phyloP scores from a whole-genome alignment of 1,140 invertebrate genomes.

The Pogonomyrmex californicus region DNA sequence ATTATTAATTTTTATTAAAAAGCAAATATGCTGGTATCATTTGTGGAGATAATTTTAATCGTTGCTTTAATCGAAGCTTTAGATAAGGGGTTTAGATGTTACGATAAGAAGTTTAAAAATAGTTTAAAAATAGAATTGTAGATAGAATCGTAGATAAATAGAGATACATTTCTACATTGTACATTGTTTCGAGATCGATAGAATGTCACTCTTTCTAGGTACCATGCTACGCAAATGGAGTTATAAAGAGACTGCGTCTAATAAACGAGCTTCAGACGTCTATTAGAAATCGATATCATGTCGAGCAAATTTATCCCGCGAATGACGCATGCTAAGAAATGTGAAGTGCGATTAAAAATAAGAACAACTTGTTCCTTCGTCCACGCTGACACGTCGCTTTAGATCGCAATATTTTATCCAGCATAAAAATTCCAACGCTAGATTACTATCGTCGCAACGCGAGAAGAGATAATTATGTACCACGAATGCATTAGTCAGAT shows the following conservation, averaged over 20 bases:
- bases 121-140: not conserved
- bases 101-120: not conserved
- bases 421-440: not conserved
- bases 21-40: not conserved
- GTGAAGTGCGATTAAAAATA: constrained; percentile 59
- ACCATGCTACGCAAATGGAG: constrained; percentile 51
- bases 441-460: not conserved
- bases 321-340: constrained; percentile 63
- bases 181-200: constrained; percentile 39
- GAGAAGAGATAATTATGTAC: not conserved
- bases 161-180: not conserved
- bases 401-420: constrained; percentile 21
- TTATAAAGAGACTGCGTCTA: constrained; percentile 50
- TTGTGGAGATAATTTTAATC: not conserved
- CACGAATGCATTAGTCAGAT: constrained; percentile 7
- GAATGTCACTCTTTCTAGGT: constrained; percentile 25
- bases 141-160: not conserved
- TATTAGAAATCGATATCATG: constrained; percentile 62
- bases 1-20: constrained; percentile 25
- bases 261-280: constrained; percentile 50
- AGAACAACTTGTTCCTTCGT: constrained; percentile 44
- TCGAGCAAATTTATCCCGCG: constrained; percentile 60
- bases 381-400: not conserved
- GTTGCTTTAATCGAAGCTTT: too few species aligned
- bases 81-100: not conserved